phyloP scores from a whole-genome alignment of 1,140 invertebrate genomes.

The Steinernema feltiae region DNA sequence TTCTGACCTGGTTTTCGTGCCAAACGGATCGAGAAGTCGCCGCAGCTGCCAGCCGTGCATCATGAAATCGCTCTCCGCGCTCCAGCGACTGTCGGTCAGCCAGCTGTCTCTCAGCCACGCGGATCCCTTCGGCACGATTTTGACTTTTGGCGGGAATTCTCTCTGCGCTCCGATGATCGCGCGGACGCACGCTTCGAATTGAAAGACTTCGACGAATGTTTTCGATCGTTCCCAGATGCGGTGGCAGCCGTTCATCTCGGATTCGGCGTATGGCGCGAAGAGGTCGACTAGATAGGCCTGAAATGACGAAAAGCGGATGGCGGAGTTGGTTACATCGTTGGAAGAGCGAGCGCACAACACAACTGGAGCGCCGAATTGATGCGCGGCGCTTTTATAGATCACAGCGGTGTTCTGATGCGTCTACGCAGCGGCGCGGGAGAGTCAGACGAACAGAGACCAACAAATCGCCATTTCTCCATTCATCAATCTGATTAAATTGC shows the following conservation, averaged over 20 bases:
- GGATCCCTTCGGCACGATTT: neutral
- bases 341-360: too few relatives aligned
- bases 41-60: neutral
- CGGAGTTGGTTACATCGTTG: neutral
- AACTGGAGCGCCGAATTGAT: too few relatives aligned
- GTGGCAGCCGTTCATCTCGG: neutral
- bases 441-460: too few relatives aligned
- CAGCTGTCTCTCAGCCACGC: neutral
- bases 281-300: constrained; percentile 20
- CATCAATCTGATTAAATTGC: too few relatives aligned
- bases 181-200: neutral
- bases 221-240: constrained; percentile 14
- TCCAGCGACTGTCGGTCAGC: neutral
- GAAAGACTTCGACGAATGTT: neutral
- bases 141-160: neutral
- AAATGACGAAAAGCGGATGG: neutral
- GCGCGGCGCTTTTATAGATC: too few relatives aligned
- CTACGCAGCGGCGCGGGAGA: too few relatives aligned
- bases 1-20: neutral
- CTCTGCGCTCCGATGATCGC: neutral
- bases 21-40: neutral
- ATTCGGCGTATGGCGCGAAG: neutral
- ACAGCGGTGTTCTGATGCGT: too few relatives aligned
- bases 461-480: too few relatives aligned
- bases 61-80: neutral